phyloP scores from a whole-genome alignment of 2,888 invertebrate genomes.

The Thymelicus sylvestris region DNA sequence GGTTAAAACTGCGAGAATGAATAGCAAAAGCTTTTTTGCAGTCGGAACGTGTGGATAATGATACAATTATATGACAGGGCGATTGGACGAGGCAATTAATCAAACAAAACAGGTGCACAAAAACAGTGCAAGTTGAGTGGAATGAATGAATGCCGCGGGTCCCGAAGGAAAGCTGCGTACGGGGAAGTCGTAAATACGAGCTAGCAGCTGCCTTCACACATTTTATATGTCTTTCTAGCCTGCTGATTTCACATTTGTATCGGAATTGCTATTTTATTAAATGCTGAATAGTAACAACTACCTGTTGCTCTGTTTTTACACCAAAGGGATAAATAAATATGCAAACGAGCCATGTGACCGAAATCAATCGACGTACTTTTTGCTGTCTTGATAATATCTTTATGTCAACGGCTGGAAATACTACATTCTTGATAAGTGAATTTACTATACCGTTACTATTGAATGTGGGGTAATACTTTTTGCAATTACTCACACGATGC shows the following conservation, averaged over 20 bases:
- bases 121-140: constrained; percentile 45
- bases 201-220: constrained; percentile 64
- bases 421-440: constrained; percentile 12
- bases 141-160: constrained; percentile 56
- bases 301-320: constrained; percentile 32
- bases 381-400: constrained; percentile 32
- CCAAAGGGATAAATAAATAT: constrained; percentile 27
- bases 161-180: constrained; percentile 64
- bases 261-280: constrained; percentile 46
- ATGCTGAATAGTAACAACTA: constrained; percentile 33
- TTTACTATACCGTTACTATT: constrained; percentile 23
- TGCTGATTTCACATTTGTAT: constrained; percentile 59
- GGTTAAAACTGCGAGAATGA: constrained; percentile 31
- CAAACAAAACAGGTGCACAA: constrained; percentile 74
- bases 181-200: constrained; percentile 76
- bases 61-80: constrained; percentile 67
- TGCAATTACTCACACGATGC: constrained; percentile 6
- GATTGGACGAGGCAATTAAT: constrained; percentile 71
- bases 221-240: constrained; percentile 49
- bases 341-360: constrained; percentile 34
- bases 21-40: constrained; percentile 31
- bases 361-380: constrained; percentile 38
- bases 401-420: constrained; percentile 24
- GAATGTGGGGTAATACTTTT: constrained; percentile 15
- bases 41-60: constrained; percentile 32